Evolutionary conservation across 2,797 vertebrate genomes (phyloP).

Genomic region (Orientallactaga sibirica): DNA sequence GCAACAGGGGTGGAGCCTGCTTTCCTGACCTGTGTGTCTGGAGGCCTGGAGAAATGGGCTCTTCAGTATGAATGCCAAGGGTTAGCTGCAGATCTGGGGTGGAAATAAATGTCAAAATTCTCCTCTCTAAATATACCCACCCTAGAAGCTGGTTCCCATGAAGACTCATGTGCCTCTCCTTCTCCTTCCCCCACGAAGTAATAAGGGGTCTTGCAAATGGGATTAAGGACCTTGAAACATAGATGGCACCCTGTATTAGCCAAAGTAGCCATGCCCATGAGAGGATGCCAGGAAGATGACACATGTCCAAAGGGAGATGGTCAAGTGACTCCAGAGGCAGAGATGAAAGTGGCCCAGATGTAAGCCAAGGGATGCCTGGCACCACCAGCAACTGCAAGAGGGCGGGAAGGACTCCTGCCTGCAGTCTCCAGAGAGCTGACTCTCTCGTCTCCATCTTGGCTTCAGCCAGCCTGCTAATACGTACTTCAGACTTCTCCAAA

Average conservation of each 20-base stretch:
- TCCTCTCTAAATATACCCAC: not conserved
- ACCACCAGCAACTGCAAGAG: not conserved
- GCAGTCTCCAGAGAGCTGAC: too few species aligned
- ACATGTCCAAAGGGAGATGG: not conserved
- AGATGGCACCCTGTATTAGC: not conserved
- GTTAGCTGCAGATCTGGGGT: not conserved
- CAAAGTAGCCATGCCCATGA: rapidly evolving
- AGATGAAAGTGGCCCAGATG: not conserved
- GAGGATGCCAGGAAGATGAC: not conserved
- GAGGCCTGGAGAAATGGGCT: not conserved
- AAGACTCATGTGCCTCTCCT: rapidly evolving
- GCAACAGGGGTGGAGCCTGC: too few species aligned
- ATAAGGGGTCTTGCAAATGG: not conserved
- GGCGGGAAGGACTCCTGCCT: not conserved
- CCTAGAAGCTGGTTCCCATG: not conserved
- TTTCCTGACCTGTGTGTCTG: rapidly evolving
- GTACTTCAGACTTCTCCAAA: not conserved
- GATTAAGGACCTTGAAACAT: too few species aligned
- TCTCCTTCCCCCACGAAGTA: not conserved
- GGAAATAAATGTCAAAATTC: not conserved
- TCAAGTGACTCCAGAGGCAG: rapidly evolving
- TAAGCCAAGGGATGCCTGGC: not conserved
- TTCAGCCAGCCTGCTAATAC: too few species aligned
- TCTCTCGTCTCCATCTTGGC: not conserved
- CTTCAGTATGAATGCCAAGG: not conserved